Evolutionary conservation across 2,888 invertebrate species (phyloP), one percentile per base, ranked within the genome.

Genomic region (Megalurothrips usitatus): DNA sequence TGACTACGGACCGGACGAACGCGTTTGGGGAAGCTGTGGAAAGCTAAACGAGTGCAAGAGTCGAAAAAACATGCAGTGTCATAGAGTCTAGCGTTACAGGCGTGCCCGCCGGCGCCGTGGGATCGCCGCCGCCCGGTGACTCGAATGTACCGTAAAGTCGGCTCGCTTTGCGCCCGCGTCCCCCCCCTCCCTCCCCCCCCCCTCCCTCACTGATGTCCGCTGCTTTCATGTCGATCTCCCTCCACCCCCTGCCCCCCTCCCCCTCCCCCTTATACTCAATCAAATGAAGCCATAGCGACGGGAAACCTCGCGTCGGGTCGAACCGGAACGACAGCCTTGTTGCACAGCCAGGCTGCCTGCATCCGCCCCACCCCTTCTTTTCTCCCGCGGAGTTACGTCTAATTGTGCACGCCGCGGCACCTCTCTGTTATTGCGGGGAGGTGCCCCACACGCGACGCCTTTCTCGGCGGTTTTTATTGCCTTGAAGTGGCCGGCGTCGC

Each of bases 1-100:
- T 93, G 81, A 23, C 58, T 43, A 8, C 34, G 34, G 6, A 43
- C n/a, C n/a, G n/a, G n/a, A n/a, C n/a, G n/a, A n/a, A n/a, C n/a
- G n/a, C n/a, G n/a, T n/a, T n/a, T n/a, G n/a, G n/a, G n/a, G n/a
- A n/a, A n/a, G n/a, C n/a, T n/a, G n/a, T n/a, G n/a, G n/a, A n/a
- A n/a, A n/a, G n/a, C n/a, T n/a, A n/a, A n/a, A n/a, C n/a, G n/a
- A n/a, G n/a, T n/a, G n/a, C n/a, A n/a, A n/a, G n/a, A n/a, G n/a
- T n/a, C n/a, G n/a, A n/a, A n/a, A n/a, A n/a, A n/a, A n/a, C n/a
- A n/a, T n/a, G n/a, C n/a, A n/a, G n/a, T n/a, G n/a, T n/a, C n/a
- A n/a, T n/a, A n/a, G n/a, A n/a, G n/a, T n/a, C n/a, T n/a, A n/a
- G n/a, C n/a, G n/a, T n/a, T n/a, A n/a, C n/a, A n/a, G n/a, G n/a